Conservation (phyloP, 2,888 invertebrate genomes). For the Mimumesa dahlbomi region DNA sequence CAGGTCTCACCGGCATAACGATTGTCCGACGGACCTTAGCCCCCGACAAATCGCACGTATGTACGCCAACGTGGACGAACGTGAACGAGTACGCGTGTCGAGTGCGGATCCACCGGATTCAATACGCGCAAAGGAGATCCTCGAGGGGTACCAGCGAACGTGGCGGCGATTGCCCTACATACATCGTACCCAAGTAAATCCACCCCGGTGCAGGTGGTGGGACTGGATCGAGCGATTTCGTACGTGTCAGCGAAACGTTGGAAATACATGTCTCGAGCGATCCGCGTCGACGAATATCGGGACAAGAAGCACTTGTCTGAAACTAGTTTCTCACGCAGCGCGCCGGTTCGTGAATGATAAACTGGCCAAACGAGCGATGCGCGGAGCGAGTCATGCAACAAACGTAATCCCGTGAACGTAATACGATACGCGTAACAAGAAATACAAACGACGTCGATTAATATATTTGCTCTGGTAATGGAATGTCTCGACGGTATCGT, state of each 20-base stretch:
- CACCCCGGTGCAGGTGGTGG: constrained; percentile 30
- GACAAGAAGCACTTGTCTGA: neutral
- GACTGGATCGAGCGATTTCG: neutral
- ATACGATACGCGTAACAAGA: constrained; percentile 12
- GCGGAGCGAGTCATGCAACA: constrained; percentile 10
- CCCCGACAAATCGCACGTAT: constrained; percentile 45
- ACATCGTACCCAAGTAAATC: constrained; percentile 35
- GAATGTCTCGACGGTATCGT: constrained; percentile 6
- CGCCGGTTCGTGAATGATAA: constrained; percentile 4
- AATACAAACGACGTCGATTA: constrained; percentile 5
- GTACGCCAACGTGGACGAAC: constrained; percentile 48
- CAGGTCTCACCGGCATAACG: no score
- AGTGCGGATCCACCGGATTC: constrained; percentile 37
- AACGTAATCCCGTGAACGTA: constrained; percentile 12
- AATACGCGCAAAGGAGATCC: constrained; percentile 35
- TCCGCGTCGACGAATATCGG: constrained; percentile 6
- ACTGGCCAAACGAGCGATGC: constrained; percentile 2
- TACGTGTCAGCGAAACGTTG: neutral
- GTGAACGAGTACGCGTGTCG: constrained; percentile 27
- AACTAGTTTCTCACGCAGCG: constrained; percentile 3
- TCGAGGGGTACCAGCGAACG: constrained; percentile 53
- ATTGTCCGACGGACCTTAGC: constrained; percentile 41
- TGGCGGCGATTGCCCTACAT: constrained; percentile 37
- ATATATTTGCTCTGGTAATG: constrained; percentile 1
- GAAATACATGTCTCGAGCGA: no score